Conservation (phyloP, 2,888 invertebrate genomes). For the Calameuta idolon region DNA sequence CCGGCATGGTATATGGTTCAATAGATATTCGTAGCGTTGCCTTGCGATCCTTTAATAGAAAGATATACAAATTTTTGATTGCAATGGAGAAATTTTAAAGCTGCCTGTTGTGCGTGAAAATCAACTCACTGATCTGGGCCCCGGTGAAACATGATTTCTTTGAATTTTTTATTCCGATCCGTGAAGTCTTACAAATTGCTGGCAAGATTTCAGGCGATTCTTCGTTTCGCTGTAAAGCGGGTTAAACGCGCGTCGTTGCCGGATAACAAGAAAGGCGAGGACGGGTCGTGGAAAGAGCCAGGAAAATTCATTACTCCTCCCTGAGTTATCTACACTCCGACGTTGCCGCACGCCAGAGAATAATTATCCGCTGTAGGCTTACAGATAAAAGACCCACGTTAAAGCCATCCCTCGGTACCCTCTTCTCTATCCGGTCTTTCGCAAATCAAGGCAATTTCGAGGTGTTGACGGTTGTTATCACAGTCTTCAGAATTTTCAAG, state of each 20-base stretch:
- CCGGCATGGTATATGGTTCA: not conserved
- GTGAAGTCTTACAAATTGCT: slow-evolving; percentile 42
- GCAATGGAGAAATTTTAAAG: not conserved
- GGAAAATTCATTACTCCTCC: slow-evolving; percentile 52
- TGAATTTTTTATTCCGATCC: not conserved
- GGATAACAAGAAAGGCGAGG: slow-evolving; percentile 16
- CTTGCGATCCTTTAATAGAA: not conserved
- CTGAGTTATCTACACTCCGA: slow-evolving; percentile 49
- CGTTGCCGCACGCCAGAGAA: slow-evolving; percentile 43
- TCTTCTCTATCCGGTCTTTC: slow-evolving; percentile 27
- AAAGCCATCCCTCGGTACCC: not conserved
- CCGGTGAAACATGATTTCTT: not conserved
- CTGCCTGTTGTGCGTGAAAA: not conserved
- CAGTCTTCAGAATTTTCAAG: slow-evolving; percentile 27
- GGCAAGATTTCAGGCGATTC: slow-evolving; percentile 47
- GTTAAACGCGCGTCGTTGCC: slow-evolving; percentile 41
- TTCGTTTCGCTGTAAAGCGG: slow-evolving; percentile 41
- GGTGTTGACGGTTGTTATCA: slow-evolving; percentile 51
- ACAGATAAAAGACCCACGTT: slow-evolving; percentile 53
- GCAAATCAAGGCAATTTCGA: slow-evolving; percentile 51
- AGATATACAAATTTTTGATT: not conserved
- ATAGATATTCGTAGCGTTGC: not conserved
- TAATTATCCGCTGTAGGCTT: slow-evolving; percentile 60
- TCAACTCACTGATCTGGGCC: not conserved
- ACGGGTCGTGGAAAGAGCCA: slow-evolving; percentile 20